Conservation (phyloP, 2,888 invertebrate genomes). For the Gisinianus flammeolus region DNA sequence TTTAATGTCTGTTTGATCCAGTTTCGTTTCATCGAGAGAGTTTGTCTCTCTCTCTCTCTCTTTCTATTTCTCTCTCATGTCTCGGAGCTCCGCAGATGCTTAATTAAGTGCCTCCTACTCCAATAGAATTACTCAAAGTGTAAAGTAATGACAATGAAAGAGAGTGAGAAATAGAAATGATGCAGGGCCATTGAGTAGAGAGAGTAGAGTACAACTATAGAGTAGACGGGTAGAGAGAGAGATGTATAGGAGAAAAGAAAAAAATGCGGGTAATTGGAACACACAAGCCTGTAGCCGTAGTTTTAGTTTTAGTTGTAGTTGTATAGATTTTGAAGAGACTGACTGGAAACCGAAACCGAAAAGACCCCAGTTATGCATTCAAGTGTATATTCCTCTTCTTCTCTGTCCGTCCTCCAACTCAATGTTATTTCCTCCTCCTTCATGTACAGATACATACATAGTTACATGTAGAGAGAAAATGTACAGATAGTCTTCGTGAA, state of each 20-base stretch:
- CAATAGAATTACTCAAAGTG: slow-evolving; percentile 41
- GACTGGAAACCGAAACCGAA: neutral
- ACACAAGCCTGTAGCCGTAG: slow-evolving; percentile 12
- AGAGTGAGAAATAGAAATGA: slow-evolving; percentile 23
- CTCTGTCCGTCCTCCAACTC: neutral
- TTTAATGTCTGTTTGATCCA: slow-evolving; percentile 5
- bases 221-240: neutral
- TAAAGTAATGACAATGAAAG: slow-evolving; percentile 40
- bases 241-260: slow-evolving; percentile 3
- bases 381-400: no score
- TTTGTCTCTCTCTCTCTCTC: slow-evolving; percentile 6
- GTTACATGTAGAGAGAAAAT: no score
- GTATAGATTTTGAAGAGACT: neutral
- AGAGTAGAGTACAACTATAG: neutral
- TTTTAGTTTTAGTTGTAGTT: slow-evolving; percentile 10
- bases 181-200: slow-evolving; percentile 23
- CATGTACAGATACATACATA: no score
- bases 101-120: slow-evolving; percentile 36
- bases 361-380: neutral
- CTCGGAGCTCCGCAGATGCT: slow-evolving; percentile 23
- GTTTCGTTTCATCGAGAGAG: neutral
- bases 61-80: slow-evolving; percentile 8
- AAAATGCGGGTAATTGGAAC: slow-evolving; percentile 49
- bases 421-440: no score
- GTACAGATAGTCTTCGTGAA: no score